phyloP scores from a whole-genome alignment of 2,113 vertebrate genomes.

The Rallus limicola region DNA sequence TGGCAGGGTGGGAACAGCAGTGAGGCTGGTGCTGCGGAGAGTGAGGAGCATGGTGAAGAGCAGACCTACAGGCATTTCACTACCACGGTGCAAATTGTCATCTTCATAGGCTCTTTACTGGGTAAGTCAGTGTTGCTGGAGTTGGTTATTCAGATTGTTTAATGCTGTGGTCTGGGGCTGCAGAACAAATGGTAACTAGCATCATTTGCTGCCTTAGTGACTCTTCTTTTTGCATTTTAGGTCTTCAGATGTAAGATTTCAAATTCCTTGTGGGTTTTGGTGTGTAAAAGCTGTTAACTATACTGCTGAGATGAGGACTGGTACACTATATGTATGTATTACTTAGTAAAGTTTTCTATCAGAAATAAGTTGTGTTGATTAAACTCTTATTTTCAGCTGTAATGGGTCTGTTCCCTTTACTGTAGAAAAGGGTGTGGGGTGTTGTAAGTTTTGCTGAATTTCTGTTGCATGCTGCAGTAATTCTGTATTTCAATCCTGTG shows the following conservation, averaged over 20 bases:
- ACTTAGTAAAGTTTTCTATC: neutral
- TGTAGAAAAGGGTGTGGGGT: neutral
- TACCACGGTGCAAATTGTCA: constrained; percentile 86
- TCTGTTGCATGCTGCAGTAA: neutral
- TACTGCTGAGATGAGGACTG: neutral
- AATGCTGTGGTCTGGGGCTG: neutral
- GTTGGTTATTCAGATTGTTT: neutral
- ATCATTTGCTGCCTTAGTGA: neutral
- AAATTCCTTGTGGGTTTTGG: neutral
- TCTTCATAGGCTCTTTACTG: constrained; percentile 89
- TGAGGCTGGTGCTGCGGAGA: constrained; percentile 1
- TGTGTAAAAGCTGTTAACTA: neutral
- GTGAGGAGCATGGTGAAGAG: constrained; percentile 67
- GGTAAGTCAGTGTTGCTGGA: constrained; percentile 78
- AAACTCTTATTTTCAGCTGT: neutral
- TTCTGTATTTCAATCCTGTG: neutral
- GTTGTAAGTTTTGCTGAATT: neutral
- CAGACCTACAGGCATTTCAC: constrained; percentile 90
- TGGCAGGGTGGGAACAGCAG: constrained; percentile 73
- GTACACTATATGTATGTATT: neutral
- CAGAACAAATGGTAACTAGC: neutral
- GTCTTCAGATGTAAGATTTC: neutral
- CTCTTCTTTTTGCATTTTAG: neutral
- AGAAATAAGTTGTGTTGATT: neutral
- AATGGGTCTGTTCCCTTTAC: neutral